Conservation (phyloP, 2,888 invertebrate species). For the Bhutanitis thaidina region DNA sequence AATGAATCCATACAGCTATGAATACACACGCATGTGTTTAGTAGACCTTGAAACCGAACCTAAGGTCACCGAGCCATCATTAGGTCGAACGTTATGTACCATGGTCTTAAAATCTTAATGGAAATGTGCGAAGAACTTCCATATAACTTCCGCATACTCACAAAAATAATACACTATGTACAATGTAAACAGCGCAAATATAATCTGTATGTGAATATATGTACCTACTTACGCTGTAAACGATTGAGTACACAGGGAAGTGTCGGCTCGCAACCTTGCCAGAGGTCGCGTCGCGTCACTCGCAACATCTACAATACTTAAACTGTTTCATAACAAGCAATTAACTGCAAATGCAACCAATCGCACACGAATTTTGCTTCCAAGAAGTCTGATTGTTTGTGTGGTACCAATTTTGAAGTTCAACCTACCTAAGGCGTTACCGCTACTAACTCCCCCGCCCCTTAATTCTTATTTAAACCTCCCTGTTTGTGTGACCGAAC, state of each 20-base stretch:
- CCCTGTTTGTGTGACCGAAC: slow-evolving; percentile 55
- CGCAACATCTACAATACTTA: slow-evolving; percentile 58
- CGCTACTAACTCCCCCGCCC: slow-evolving; percentile 37
- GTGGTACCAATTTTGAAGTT: slow-evolving; percentile 7
- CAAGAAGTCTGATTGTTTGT: background rate
- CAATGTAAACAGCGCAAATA: slow-evolving; percentile 15
- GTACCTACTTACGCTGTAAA: slow-evolving; percentile 53
- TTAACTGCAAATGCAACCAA: slow-evolving; percentile 18
- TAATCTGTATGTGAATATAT: slow-evolving; percentile 39
- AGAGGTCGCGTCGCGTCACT: slow-evolving; percentile 71
- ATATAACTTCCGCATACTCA: slow-evolving; percentile 8
- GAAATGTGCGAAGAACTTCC: slow-evolving; percentile 9
- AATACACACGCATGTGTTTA: too few species aligned
- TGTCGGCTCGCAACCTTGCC: slow-evolving; percentile 67
- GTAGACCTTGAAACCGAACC: too few species aligned
- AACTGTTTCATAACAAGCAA: slow-evolving; percentile 64
- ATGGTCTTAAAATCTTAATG: background rate
- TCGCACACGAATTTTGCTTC: background rate
- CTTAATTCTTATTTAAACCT: slow-evolving; percentile 28
- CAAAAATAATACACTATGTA: background rate
- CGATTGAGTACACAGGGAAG: slow-evolving; percentile 73
- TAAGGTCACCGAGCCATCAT: too few species aligned
- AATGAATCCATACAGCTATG: too few species aligned
- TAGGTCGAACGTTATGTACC: too few species aligned
- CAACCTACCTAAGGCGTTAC: slow-evolving; percentile 13